phyloP scores from a whole-genome alignment of 2,888 invertebrate genomes.

The Cantharis flavilabris region DNA sequence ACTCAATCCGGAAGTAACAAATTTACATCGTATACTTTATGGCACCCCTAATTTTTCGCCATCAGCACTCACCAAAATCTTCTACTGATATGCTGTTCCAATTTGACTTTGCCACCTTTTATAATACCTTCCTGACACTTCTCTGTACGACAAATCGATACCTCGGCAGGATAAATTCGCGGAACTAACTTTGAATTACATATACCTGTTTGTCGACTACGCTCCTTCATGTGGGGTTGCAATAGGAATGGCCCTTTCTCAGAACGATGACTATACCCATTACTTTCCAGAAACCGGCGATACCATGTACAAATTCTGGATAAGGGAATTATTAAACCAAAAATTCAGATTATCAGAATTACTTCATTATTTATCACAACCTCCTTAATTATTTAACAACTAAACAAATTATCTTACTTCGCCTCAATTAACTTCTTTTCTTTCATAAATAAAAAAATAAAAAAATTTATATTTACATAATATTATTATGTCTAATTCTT shows the following conservation, averaged over 20 bases:
- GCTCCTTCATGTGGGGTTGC: constrained; percentile 13
- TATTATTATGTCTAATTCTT: too few relatives aligned
- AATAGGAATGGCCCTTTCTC: constrained; percentile 21
- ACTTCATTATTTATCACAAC: neutral
- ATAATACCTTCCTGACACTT: constrained; percentile 28
- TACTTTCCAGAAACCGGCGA: constrained; percentile 24
- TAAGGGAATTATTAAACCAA: neutral
- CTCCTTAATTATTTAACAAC: neutral
- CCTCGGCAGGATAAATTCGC: constrained; percentile 36
- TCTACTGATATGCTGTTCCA: neutral
- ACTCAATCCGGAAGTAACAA: constrained; percentile 38
- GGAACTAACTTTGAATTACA: constrained; percentile 29
- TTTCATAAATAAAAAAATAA: too few relatives aligned
- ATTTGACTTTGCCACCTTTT: constrained; percentile 12
- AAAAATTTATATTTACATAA: too few relatives aligned
- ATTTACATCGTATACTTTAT: constrained; percentile 27
- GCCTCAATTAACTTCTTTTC: neutral
- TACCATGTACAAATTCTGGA: constrained; percentile 11
- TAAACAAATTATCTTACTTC: neutral
- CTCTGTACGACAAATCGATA: constrained; percentile 44
- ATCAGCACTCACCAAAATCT: neutral
- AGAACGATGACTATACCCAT: constrained; percentile 26
- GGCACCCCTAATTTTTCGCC: constrained; percentile 28
- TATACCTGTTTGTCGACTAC: constrained; percentile 21
- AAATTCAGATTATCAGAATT: neutral